Base-by-base conservation (phyloP, 92 coral and sea anemone species). In the Phenganax stokvisi region DNA sequence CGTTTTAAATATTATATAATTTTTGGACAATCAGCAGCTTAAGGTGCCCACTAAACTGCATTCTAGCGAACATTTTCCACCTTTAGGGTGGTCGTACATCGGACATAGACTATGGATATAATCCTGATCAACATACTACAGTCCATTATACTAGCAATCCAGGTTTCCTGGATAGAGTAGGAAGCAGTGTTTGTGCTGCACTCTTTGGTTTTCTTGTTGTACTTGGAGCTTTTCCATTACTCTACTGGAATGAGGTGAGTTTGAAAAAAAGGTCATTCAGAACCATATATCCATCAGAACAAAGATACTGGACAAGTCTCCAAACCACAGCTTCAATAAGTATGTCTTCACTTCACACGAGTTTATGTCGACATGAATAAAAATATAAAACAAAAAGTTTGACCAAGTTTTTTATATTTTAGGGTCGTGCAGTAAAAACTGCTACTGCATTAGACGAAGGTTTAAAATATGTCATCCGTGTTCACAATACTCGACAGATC, bases 381-480 rank as follows among this genome's bases (percentile, higher is more conserved):
- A 20, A 37, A 37, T 2, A 5, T 37, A 5, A 37, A 37, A 56
- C 65, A 59, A 28, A 61, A 61, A 13, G 27, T 61, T 8, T 37
- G 9, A 69, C 74, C 10, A 29, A 29, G 51, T 20, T 6, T 31
- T n/a, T 61, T 37, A 20, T 2, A 27, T 74, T 76, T 15, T 27
- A 94, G 98, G 98, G 98, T 4, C 86, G 98, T 71, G 98, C 98
- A 55, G 98, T 94, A 59, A 89, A 94, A 73, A 94, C 98, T 77
- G 92, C 98, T 0, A 63, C 89, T 20, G 89, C 98, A 8, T 75
- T 94, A 56, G 98, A 94, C 20, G 98, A 94, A 71, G 98, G 98
- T 28, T 85, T 94, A 53, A 88, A 73, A 37, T 92, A 90, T 59
- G 97, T 92, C 58, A 82, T 84, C 37, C 86, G 87, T 71, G 84